A percentile compares a stretch with the other conserved stretches of the same genome.
phyloP scores from a whole-genome alignment of 2,888 invertebrate genomes.

The Phyllotreta striolata region DNA sequence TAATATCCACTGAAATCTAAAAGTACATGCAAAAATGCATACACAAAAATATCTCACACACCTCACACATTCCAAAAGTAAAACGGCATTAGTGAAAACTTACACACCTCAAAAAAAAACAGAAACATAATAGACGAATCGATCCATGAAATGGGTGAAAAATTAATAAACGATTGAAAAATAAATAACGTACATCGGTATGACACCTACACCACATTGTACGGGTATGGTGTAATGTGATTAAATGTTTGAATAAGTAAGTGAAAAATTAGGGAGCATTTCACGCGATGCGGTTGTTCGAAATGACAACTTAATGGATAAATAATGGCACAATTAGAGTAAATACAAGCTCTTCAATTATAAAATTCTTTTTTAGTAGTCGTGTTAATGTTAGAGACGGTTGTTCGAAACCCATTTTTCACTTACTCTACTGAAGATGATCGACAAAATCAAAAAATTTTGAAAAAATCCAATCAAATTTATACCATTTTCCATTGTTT shows the following conservation, averaged over 20 bases:
- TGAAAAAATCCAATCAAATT: conserved; percentile 18
- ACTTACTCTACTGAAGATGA: conserved; percentile 15
- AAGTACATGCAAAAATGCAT: conserved; percentile 58
- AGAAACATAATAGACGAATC: conserved; percentile 8
- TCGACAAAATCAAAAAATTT: conserved; percentile 23
- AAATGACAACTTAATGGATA: neutral
- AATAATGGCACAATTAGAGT: too few relatives aligned
- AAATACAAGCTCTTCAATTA: conserved; percentile 1
- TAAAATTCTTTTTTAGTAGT: neutral
- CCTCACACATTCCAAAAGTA: conserved; percentile 50
- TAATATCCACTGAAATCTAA: conserved; percentile 60
- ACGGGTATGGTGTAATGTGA: conserved; percentile 24
- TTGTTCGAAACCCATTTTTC: conserved; percentile 16
- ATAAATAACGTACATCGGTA: conserved; percentile 14
- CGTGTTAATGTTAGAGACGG: too few relatives aligned
- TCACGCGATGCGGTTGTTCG: neutral
- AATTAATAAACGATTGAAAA: conserved; percentile 9
- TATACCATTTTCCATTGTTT: conserved; percentile 40
- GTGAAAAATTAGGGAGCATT: conserved; percentile 25
- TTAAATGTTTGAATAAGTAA: conserved; percentile 11
- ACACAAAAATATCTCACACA: conserved; percentile 52
- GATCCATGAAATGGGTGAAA: conserved; percentile 20
- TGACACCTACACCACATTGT: conserved; percentile 33
- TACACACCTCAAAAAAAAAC: conserved; percentile 46
- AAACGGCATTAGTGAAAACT: conserved; percentile 42